These are phyloP conservation scores for Synergus itoensis DNA, from an alignment of 2,888 invertebrate genomes.

Conservation along the genomic window DNA sequence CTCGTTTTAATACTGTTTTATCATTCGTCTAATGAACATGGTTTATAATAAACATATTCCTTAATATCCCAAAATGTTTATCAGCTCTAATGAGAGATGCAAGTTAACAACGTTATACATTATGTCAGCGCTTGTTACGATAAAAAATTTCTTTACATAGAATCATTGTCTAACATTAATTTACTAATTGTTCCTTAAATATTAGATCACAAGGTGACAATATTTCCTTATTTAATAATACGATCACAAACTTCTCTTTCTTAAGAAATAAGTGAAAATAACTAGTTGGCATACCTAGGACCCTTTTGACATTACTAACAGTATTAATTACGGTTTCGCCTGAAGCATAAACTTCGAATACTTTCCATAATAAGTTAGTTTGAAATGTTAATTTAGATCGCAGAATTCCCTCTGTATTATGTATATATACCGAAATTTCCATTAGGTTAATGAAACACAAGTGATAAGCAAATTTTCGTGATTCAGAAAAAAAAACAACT, in stretches of 20 bases:
- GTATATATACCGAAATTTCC: not conserved
- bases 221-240: not conserved
- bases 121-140: constrained; percentile 8
- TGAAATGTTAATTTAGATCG: constrained; percentile 2
- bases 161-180: not conserved
- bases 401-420: constrained; percentile 2
- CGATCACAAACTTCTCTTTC: not conserved
- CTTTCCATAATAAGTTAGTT: constrained; percentile 21
- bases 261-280: not conserved
- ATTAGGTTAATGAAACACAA: not conserved
- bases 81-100: not conserved
- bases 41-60: not conserved
- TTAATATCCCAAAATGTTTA: not conserved
- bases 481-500: constrained; percentile 14
- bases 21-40: not conserved
- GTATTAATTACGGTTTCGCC: not conserved
- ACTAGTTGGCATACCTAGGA: not conserved
- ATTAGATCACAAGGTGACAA: not conserved
- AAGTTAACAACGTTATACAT: not conserved
- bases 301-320: not conserved
- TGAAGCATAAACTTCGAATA: constrained; percentile 5
- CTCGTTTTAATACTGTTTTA: not conserved
- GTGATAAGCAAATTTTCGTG: not conserved
- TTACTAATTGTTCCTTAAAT: not conserved
- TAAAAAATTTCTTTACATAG: not conserved